phyloP scores from a whole-genome alignment of 2,797 vertebrate species.

The Chaenodraco wilsoni region DNA sequence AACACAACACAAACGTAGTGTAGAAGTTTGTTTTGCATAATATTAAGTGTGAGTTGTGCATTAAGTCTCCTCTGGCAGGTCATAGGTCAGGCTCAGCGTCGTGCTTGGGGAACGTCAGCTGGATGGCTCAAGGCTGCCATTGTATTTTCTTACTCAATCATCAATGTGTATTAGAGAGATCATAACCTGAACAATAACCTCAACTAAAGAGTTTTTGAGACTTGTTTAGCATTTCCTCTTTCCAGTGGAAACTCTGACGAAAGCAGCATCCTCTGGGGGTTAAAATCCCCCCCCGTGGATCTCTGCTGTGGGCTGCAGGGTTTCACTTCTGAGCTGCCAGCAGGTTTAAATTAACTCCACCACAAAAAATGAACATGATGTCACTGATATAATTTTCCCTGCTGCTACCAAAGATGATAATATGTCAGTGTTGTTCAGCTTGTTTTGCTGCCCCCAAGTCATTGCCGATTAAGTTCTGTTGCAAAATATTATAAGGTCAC shows the following conservation, averaged over 20 bases:
- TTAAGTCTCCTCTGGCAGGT: not conserved
- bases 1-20: not conserved
- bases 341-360: not conserved
- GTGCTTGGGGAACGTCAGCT: not conserved
- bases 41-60: not conserved
- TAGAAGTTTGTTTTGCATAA: constrained; percentile 13
- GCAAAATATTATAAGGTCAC: too few relatives aligned
- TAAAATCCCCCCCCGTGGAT: constrained; percentile 29
- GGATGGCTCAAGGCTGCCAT: not conserved
- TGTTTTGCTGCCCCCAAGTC: not conserved
- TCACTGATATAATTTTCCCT: not conserved
- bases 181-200: not conserved
- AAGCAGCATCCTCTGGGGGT: constrained; percentile 15
- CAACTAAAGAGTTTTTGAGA: not conserved
- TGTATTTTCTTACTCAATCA: constrained; percentile 5
- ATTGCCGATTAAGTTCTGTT: not conserved
- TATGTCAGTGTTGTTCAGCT: not conserved
- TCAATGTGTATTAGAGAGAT: not conserved
- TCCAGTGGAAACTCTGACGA: constrained; percentile 51
- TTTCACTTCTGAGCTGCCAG: constrained; percentile 47
- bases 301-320: constrained; percentile 30
- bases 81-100: not conserved
- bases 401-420: not conserved
- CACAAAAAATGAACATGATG: not conserved
- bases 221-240: constrained; percentile 31